Percentiles rank a stretch among this genome's conserved stretches.
These are phyloP conservation scores for Rotaria sp. DNA, from an alignment of 2,888 invertebrate genomes.

Conservation along the genomic window DNA sequence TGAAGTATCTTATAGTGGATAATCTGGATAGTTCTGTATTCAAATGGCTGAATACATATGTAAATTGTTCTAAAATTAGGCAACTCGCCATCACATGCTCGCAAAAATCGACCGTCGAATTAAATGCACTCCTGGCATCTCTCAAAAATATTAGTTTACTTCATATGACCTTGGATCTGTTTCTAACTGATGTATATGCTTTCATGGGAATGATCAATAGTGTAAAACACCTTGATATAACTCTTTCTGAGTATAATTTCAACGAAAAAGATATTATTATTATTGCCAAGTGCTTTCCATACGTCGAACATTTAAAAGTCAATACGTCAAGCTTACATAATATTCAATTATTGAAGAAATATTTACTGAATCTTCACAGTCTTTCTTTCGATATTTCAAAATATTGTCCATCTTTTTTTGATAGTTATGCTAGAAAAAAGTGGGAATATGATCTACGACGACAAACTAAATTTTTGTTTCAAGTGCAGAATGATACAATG, in stretches of 20 bases:
- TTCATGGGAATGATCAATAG: background rate
- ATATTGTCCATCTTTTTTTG: accelerated
- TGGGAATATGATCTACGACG: background rate
- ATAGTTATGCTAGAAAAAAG: background rate
- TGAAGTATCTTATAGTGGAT: background rate
- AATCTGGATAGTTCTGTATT: background rate
- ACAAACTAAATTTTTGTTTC: background rate
- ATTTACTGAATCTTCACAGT: background rate
- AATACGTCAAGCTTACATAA: background rate
- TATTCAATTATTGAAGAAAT: background rate
- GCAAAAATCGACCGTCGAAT: too few species aligned
- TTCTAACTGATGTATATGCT: background rate
- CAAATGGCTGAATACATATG: background rate
- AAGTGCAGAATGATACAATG: background rate
- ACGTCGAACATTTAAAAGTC: background rate
- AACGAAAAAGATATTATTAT: background rate
- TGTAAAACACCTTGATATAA: background rate
- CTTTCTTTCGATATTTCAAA: background rate
- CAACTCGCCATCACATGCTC: background rate
- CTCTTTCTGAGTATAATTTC: background rate
- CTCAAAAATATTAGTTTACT: background rate
- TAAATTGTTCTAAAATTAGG: background rate
- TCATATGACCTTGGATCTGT: background rate
- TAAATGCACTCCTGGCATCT: background rate
- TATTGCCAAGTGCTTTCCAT: background rate